phyloP scores from a whole-genome alignment of 2,888 invertebrate genomes.

The Pyrocoelia pectoralis region DNA sequence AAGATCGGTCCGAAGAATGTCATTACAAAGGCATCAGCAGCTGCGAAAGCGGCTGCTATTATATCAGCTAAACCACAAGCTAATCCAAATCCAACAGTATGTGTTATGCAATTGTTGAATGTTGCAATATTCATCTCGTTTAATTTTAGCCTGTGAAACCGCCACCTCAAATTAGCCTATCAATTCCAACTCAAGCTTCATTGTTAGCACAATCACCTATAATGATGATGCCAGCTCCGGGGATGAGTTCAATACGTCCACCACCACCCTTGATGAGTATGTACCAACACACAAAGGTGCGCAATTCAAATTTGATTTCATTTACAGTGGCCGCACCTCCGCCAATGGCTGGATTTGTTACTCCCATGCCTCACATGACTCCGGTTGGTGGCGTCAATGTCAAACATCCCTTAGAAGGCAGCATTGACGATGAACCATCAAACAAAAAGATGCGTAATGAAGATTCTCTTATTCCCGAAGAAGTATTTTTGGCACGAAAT shows the following conservation, averaged over 20 bases:
- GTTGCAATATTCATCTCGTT: no score
- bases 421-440: slow-evolving; percentile 82
- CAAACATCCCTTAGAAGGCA: slow-evolving; percentile 62
- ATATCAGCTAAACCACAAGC: slow-evolving; percentile 58
- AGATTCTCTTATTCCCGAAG: slow-evolving; percentile 91
- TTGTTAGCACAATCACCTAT: slow-evolving; percentile 64
- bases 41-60: slow-evolving; percentile 55
- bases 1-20: slow-evolving; percentile 94
- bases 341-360: slow-evolving; percentile 61
- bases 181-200: slow-evolving; percentile 60
- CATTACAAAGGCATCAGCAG: slow-evolving; percentile 53
- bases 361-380: slow-evolving; percentile 55
- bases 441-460: slow-evolving; percentile 90
- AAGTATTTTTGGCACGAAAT: slow-evolving; percentile 76
- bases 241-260: slow-evolving; percentile 63
- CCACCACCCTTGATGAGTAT: slow-evolving; percentile 68
- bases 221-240: slow-evolving; percentile 71
- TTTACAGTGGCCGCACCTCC: slow-evolving; percentile 55
- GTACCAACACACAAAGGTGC: slow-evolving; percentile 36
- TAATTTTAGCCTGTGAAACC: slow-evolving; percentile 51
- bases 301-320: no score
- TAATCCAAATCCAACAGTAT: slow-evolving; percentile 42
- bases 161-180: slow-evolving; percentile 42
- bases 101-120: neutral
- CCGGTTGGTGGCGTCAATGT: slow-evolving; percentile 57